These are phyloP conservation scores for Hyalella azteca DNA, from an alignment of 2,888 invertebrate genomes.

Conservation along the genomic window DNA sequence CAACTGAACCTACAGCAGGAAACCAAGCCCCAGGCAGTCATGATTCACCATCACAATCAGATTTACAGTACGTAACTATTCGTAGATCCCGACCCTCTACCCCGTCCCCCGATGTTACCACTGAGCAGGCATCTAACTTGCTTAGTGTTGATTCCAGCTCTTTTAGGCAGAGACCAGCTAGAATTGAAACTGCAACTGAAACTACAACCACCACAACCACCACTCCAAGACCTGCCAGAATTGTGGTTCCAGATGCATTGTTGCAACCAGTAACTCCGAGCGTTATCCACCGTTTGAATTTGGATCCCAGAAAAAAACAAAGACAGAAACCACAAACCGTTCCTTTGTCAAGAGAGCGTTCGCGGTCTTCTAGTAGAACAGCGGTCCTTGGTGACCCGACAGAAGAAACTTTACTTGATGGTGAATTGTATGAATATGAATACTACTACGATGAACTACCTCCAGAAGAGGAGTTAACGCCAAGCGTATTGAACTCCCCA, in stretches of 20 bases:
- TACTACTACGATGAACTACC: slow-evolving; percentile 50
- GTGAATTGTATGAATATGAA: slow-evolving; percentile 26
- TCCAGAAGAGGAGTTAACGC: slow-evolving; percentile 26
- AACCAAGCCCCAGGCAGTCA: not conserved
- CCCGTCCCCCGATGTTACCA: slow-evolving; percentile 19
- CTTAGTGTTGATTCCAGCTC: slow-evolving; percentile 21
- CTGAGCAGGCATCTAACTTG: not conserved
- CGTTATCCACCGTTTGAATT: not conserved
- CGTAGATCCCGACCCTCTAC: slow-evolving; percentile 35
- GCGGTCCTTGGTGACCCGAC: not conserved
- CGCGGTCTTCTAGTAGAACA: not conserved
- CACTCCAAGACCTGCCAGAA: slow-evolving; percentile 26
- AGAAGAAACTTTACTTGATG: not conserved
- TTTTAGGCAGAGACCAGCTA: slow-evolving; percentile 31
- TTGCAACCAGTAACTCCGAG: not conserved
- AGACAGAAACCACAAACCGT: not conserved
- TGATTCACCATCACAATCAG: slow-evolving; percentile 13
- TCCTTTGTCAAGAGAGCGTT: not conserved
- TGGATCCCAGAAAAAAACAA: slow-evolving; percentile 14
- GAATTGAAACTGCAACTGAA: not conserved
- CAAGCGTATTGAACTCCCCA: not conserved
- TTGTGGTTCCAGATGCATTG: not conserved
- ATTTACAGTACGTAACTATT: slow-evolving; percentile 41
- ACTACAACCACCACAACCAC: not conserved
- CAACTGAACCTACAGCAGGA: slow-evolving; percentile 11